These are phyloP conservation scores for Papilio glaucus DNA, from an alignment of 1,140 invertebrate species.

Conservation along the genomic window DNA sequence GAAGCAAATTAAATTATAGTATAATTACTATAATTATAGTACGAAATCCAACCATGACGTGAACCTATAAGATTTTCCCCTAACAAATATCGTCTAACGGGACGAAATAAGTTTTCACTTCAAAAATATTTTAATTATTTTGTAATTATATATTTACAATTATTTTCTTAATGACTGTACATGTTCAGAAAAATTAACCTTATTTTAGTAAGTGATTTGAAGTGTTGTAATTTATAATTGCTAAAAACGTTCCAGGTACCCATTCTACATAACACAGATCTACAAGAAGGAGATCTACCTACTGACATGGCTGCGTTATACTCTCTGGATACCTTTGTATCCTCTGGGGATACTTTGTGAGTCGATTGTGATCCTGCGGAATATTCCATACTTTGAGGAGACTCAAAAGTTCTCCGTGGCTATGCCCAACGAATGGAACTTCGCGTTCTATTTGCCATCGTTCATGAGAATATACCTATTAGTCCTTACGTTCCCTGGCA, in stretches of 20 bases:
- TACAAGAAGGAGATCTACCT: constrained; percentile 89
- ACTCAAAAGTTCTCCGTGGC: constrained; percentile 90
- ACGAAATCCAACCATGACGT: too few relatives aligned
- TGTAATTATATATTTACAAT: too few relatives aligned
- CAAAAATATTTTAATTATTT: too few relatives aligned
- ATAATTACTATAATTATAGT: too few relatives aligned
- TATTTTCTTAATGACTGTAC: too few relatives aligned
- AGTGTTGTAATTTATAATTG: neutral
- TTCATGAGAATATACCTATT: constrained; percentile 92
- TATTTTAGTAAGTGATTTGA: too few relatives aligned
- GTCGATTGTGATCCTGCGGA: constrained; percentile 90
- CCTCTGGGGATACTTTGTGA: constrained; percentile 95
- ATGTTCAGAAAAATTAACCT: too few relatives aligned
- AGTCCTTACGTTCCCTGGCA: constrained; percentile 88
- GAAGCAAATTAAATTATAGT: too few relatives aligned
- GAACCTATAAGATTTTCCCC: too few relatives aligned
- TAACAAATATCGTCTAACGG: too few relatives aligned
- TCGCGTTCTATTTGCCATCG: constrained; percentile 93
- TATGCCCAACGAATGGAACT: constrained; percentile 93
- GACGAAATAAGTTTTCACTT: too few relatives aligned
- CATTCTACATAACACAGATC: constrained; percentile 94
- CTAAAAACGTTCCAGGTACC: constrained; percentile 87
- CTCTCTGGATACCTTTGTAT: constrained; percentile 96
- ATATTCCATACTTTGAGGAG: constrained; percentile 95
- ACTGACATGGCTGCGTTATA: constrained; percentile 96